These are phyloP conservation scores for Gavia stellata DNA, from an alignment of 2,113 vertebrate genomes.

Conservation along the genomic window DNA sequence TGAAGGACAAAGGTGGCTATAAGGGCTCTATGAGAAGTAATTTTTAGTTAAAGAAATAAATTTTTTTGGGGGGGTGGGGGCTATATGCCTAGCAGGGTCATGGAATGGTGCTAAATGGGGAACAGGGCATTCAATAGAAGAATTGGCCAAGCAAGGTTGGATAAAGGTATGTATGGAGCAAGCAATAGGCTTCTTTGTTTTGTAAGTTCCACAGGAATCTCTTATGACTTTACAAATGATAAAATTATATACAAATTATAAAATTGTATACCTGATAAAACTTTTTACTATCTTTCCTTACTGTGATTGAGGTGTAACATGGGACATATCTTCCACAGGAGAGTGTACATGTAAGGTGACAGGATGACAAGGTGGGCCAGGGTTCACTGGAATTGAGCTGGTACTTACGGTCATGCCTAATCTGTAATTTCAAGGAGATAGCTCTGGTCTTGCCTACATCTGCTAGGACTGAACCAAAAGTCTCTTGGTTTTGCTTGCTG, in stretches of 20 bases:
- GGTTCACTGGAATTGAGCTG: not conserved
- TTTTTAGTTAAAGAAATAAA: not conserved
- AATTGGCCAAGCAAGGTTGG: not conserved
- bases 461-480: not conserved
- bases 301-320: not conserved
- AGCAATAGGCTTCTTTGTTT: not conserved
- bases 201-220: not conserved
- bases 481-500: not conserved
- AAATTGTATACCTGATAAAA: too few species aligned
- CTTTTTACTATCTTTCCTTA: not conserved
- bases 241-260: too few species aligned
- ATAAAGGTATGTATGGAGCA: not conserved
- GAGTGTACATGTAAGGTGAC: not conserved
- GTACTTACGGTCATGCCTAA: not conserved
- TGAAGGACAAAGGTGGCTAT: not conserved
- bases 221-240: not conserved
- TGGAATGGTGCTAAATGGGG: not conserved
- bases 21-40: not conserved
- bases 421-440: not conserved
- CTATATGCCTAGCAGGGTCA: not conserved
- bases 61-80: accelerated
- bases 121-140: not conserved
- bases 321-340: not conserved
- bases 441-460: not conserved
- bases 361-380: not conserved